Base-by-base conservation (phyloP, 2,797 vertebrate species). In the Acropternis orthonyx region DNA sequence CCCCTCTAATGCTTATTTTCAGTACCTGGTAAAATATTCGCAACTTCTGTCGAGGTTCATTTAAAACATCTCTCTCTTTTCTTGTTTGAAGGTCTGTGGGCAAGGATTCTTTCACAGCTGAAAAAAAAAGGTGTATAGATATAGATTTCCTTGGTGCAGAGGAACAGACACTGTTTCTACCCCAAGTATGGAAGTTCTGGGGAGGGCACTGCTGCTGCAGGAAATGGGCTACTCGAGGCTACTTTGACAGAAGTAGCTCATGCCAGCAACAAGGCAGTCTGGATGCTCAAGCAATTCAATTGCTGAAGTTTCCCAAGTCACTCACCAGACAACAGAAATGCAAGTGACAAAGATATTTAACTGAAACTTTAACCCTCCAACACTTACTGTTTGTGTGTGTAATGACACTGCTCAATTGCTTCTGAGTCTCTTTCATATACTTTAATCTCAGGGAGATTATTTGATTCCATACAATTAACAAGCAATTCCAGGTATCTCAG, bases 21-120 rank as follows among this genome's bases (percentile, higher is more conserved):
- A 91, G 93, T 98, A 99, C 99, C 99, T 99, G 99, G 97, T 99
- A 99, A 98, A 99, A 99, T 98, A 99, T 99, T 95, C 99, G 98
- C 87, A 99, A 97, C 95, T 99, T 99, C 97, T 99, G 99, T 43
- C 99, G 98, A 24, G 98, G 99, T 96, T 99, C 99, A 97, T 98
- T 98, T 78, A 98, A 97, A 94, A 98, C 97, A 96, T 99, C 98
- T 90, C 98, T 98, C 97, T 99, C 99, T 98, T 98, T 99, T 96
- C 98, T 99, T 90, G 98, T 98, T 84, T 99, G 99, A 92, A 99
- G 97, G 92, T 99, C 99, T 96, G 98, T 97, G 84, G 97, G 98
- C 92, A 99, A 95, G 6, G 99, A 98, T 97, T 99, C 99, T 97
- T 99, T 99, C 97, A 99, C 98, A 98, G 99, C 99, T 98, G 94